Conservation (phyloP, 2,888 invertebrate species). For the Eupeodes luniger region DNA sequence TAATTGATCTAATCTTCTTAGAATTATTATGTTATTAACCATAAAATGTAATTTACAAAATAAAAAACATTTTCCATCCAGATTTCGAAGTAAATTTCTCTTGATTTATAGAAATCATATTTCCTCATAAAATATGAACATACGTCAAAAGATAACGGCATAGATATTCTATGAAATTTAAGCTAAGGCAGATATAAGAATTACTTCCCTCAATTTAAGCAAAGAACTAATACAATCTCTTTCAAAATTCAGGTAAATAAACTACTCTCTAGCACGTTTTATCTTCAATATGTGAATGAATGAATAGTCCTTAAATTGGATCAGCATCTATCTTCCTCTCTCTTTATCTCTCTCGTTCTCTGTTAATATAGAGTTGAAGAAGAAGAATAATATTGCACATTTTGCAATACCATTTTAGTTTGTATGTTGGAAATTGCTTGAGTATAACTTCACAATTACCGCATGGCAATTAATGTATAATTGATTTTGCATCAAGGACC, state of each 20-base stretch:
- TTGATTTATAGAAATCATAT: no score
- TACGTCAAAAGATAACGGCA: no score
- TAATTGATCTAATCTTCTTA: no score
- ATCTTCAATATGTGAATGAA: neutral
- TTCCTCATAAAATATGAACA: no score
- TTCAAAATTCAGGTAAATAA: conserved; percentile 58
- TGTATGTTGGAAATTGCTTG: conserved; percentile 23
- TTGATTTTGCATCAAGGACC: conserved; percentile 76
- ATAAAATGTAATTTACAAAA: no score
- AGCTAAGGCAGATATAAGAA: neutral
- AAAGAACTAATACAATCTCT: conserved; percentile 38
- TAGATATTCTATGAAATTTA: neutral
- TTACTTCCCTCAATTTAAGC: conserved; percentile 5
- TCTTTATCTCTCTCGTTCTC: neutral
- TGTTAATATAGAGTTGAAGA: no score
- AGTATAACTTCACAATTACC: conserved; percentile 75
- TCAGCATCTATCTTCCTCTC: neutral
- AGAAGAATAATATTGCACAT: conserved; percentile 39
- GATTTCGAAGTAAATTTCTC: no score
- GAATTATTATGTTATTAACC: no score
- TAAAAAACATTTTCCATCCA: no score
- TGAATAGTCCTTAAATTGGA: conserved; percentile 51
- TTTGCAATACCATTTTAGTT: conserved; percentile 54
- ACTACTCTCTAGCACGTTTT: conserved; percentile 62
- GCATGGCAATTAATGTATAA: conserved; percentile 78